Evolutionary conservation across 64 coral and sea anemone species (phyloP).

Genomic region (Orbicella faveolata): DNA sequence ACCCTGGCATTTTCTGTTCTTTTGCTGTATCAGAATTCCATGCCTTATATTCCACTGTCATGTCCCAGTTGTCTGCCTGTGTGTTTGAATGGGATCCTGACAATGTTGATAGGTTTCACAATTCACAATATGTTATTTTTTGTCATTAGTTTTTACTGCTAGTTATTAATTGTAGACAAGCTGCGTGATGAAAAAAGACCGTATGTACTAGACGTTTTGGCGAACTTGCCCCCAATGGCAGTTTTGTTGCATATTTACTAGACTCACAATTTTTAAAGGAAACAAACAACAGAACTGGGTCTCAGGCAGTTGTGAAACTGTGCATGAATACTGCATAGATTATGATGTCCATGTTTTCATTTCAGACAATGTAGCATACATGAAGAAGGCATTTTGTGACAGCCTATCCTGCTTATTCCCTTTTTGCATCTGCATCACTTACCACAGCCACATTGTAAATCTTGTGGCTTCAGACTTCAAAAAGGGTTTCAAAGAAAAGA

Average conservation of each 20-base stretch:
- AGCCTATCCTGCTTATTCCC: constrained; percentile 46
- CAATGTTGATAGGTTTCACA: too few species aligned
- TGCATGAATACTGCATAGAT: constrained; percentile 45
- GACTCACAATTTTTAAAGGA: not conserved
- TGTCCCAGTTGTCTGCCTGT: too few species aligned
- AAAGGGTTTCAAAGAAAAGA: constrained; percentile 31
- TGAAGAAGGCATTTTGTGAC: constrained; percentile 48
- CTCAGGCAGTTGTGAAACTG: constrained; percentile 38
- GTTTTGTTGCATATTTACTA: constrained; percentile 41
- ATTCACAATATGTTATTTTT: too few species aligned
- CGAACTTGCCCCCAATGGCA: constrained; percentile 30
- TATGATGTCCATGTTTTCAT: constrained; percentile 45
- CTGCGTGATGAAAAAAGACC: constrained; percentile 8
- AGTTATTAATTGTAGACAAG: not conserved
- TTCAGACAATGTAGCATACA: constrained; percentile 63
- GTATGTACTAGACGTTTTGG: constrained; percentile 38
- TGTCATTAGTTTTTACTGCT: too few species aligned
- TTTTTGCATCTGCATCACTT: constrained; percentile 43
- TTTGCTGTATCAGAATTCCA: too few species aligned
- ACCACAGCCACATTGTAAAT: constrained; percentile 61
- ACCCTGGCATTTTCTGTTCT: constrained; percentile 37
- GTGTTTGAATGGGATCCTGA: too few species aligned
- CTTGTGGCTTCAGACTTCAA: constrained; percentile 58
- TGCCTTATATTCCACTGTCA: too few species aligned
- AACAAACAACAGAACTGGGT: constrained; percentile 47